Conservation (phyloP, 1,140 invertebrate genomes). For the Caligus rogercresseyi region DNA sequence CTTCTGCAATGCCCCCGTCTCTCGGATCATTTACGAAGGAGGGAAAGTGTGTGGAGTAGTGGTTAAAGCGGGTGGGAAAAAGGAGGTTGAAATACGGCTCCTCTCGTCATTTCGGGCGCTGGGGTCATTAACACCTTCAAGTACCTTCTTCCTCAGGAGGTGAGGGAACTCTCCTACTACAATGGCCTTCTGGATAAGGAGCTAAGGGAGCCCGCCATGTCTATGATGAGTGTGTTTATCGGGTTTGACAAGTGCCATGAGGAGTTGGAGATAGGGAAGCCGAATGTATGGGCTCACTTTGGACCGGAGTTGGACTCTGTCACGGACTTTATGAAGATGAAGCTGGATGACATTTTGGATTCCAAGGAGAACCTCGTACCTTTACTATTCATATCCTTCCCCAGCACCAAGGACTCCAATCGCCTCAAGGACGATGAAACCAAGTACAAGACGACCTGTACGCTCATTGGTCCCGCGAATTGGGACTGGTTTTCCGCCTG, state of each 20-base stretch:
- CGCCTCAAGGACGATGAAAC: constrained; percentile 25
- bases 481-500: constrained; percentile 31
- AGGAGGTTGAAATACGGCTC: constrained; percentile 28
- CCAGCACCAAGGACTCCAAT: constrained; percentile 31
- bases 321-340: constrained; percentile 21
- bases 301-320: constrained; percentile 26
- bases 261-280: constrained; percentile 27
- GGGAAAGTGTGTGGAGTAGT: constrained; percentile 25
- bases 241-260: constrained; percentile 29
- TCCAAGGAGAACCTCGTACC: constrained; percentile 27
- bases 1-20: constrained; percentile 29
- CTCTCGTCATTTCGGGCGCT: constrained; percentile 30
- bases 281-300: constrained; percentile 30
- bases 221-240: constrained; percentile 28
- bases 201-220: constrained; percentile 22
- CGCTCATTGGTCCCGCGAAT: constrained; percentile 28
- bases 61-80: constrained; percentile 24
- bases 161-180: constrained; percentile 28
- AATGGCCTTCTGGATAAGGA: constrained; percentile 24
- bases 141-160: constrained; percentile 27
- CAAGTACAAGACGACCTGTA: constrained; percentile 26
- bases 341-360: constrained; percentile 26
- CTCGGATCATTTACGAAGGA: constrained; percentile 26
- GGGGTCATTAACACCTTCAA: constrained; percentile 24
- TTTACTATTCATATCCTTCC: constrained; percentile 31